Evolutionary conservation across 37 sponge, comb jelly and placozoan genomes (phyloP), one percentile per base, ranked within the genome.

Genomic region (Chondrilla cf. caribensis): DNA sequence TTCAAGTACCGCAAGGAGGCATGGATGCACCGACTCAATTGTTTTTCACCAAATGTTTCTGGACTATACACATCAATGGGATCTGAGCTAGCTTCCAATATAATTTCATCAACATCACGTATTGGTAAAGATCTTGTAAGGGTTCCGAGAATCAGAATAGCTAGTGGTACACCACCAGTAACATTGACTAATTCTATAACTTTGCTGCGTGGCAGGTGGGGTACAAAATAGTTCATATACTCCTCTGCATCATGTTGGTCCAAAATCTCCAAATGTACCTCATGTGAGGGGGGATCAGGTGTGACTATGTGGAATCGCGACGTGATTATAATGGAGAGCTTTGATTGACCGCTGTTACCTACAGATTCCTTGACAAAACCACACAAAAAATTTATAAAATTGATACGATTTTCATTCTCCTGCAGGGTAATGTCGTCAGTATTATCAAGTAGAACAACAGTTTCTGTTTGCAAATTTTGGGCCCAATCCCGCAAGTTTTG

Each of bases 101-200:
- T 47, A 11, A 47, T 47, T 28, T 62, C 6, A 15, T 62, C 29
- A 62, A 62, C 64, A n/a, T 62, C 64, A 5, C 6, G 29, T 19
- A 62, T 15, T 29, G 64, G 29, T 28, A 62, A 28, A 5, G 64
- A 62, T 62, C 15, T 62, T 4, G 29, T 29, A 19, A 62, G 22
- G 6, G 29, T 62, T 62, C 64, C 64, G 7, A 62, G 29, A 29
- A 62, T 62, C 18, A 29, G 25, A 19, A 62, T 62, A 29, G 64
- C 64, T 62, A 62, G 29, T 62, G 64, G 64, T 62, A 62, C 64
- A 62, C 64, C 64, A 29, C 64, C 64, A 9, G 64, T 19, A 6
- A 62, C 25, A 62, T 62, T 19, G 64, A n/a, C 64, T 28, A 62
- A 62, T n/a, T 62, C 64, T 19, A 29, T n/a, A 5, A 62, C 15